A percentile compares a stretch with the other conserved stretches of the same genome.
Evolutionary conservation across 30 jellyfish, hydroid and myxozoan genomes (phyloP).

Genomic region (Rhopilema esculentum): DNA sequence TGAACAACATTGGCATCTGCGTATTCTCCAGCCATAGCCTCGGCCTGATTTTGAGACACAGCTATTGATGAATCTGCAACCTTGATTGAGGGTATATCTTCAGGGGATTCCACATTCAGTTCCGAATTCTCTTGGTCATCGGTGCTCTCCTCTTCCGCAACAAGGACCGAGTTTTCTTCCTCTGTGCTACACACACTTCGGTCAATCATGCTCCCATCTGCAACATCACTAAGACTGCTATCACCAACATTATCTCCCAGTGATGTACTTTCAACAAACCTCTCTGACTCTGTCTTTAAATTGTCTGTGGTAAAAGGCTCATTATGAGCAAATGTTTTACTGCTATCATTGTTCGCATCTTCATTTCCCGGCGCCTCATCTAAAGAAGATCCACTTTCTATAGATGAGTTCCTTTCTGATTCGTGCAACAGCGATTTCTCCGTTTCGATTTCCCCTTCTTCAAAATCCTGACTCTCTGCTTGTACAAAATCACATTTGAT

Average conservation of each 20-base stretch:
- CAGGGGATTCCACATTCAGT: background rate
- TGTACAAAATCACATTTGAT: background rate
- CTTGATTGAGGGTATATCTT: background rate
- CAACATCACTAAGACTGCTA: conserved; percentile 29
- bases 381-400: background rate
- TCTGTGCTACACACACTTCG: background rate
- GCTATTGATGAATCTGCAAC: background rate
- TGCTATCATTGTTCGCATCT: background rate
- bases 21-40: background rate
- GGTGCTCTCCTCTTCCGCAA: background rate
- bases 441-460: background rate
- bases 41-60: background rate
- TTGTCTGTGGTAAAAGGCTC: no score
- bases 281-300: background rate
- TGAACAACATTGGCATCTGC: background rate
- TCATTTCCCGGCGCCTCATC: background rate
- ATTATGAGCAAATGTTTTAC: background rate
- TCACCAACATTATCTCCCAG: conserved; percentile 12
- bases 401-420: background rate
- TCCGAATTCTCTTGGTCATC: background rate
- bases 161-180: background rate
- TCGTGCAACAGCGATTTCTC: background rate
- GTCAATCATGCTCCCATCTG: conserved; percentile 27
- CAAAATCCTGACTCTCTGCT: background rate
- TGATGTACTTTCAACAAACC: conserved; percentile 2